A percentile compares a stretch with the other conserved stretches of the same genome.
phyloP scores from a whole-genome alignment of 2,888 invertebrate species.

The Malacosoma neustria region DNA sequence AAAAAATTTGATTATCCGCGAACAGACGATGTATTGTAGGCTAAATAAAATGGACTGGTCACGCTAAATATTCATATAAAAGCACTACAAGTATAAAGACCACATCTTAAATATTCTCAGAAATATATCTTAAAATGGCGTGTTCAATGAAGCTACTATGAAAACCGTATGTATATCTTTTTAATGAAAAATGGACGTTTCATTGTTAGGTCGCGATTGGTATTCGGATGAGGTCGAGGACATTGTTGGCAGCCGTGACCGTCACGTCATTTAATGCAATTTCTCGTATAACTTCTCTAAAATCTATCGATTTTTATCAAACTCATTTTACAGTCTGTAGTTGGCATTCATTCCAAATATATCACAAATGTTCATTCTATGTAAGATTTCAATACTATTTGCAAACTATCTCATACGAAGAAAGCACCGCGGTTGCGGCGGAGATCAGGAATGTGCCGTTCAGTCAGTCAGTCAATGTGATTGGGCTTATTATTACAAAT shows the following conservation, averaged over 20 bases:
- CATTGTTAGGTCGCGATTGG: constrained; percentile 66
- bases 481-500: too few relatives aligned
- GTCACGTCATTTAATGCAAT: neutral
- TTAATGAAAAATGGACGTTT: constrained; percentile 75
- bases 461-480: too few relatives aligned
- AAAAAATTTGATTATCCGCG: constrained; percentile 45
- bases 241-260: constrained; percentile 23
- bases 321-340: constrained; percentile 56
- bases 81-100: constrained; percentile 72
- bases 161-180: constrained; percentile 44
- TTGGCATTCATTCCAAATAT: constrained; percentile 37
- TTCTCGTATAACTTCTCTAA: constrained; percentile 19
- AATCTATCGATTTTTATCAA: constrained; percentile 47
- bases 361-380: constrained; percentile 54
- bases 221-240: constrained; percentile 58
- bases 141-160: constrained; percentile 61
- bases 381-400: too few relatives aligned
- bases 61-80: constrained; percentile 69
- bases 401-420: constrained; percentile 59
- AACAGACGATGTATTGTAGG: constrained; percentile 61
- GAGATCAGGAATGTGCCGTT: constrained; percentile 35
- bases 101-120: constrained; percentile 61
- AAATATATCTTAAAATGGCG: constrained; percentile 69
- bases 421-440: constrained; percentile 28
- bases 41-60: constrained; percentile 74